Base-by-base conservation (phyloP, 1,140 invertebrate genomes). In the Drosophila kanapiae region DNA sequence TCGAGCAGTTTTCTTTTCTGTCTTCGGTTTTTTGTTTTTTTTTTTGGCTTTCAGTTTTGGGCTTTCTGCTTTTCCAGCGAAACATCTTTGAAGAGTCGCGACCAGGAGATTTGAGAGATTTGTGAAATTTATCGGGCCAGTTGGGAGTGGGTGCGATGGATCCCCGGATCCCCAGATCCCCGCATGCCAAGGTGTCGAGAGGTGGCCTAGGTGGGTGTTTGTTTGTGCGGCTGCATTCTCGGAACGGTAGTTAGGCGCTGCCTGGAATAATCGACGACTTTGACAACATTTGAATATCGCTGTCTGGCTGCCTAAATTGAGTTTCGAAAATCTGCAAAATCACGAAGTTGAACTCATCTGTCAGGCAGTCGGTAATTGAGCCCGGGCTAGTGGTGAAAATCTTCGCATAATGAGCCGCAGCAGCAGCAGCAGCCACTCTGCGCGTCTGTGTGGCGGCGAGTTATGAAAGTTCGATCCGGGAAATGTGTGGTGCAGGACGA, bases 71-170 rank as follows among this genome's bases (percentile, higher is more conserved):
- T 72, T 74, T 74, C 67, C 70, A 74, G 68, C 29, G 70, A 74
- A 74, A 74, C 68, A 59, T 72, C 62, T 78, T 78, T 78, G 58
- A 75, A 81, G 75, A 78, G 75, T 78, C 75, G 79, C 71, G 67
- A 71, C 78, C 74, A 72, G 47, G 78, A 81, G 84, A 87, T 84
- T 78, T 67, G 80, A 80, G 75, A 87, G 84, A 87, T 87, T 87
- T 87, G 84, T 80, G 84, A 88, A 87, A 87, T 87, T 87, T 87
- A 87, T 87, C 84, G 84, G 78, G 80, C 83, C 78, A 86, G 84
- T 88, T 75, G 78, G 78, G 80, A 68, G 64, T 72, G 82, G 71
- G 53, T 71, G 47, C 63, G 60, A 56, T 69, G 56, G 60, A 62
- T 53, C 49, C 37, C 11, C 11, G 48, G 5, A 51, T 51, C 48